These are phyloP conservation scores for Salpingus planirostris DNA, from an alignment of 2,888 invertebrate species.

Conservation along the genomic window DNA sequence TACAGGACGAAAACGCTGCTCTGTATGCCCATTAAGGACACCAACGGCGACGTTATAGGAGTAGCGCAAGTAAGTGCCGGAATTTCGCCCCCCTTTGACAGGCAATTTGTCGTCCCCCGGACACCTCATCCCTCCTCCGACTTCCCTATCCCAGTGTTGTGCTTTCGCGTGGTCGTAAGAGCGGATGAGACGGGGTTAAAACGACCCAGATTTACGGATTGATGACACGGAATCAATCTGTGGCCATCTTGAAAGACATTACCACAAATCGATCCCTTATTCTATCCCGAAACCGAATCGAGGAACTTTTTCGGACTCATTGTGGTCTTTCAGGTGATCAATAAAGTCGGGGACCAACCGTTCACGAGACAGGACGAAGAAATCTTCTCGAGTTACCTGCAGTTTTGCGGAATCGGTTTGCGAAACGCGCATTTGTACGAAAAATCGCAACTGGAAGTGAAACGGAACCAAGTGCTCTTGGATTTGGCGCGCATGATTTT, in stretches of 20 bases:
- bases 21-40: conserved; percentile 94
- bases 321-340: conserved; percentile 63
- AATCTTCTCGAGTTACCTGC: conserved; percentile 85
- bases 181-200: no score
- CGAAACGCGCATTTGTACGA: conserved; percentile 95
- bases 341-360: conserved; percentile 76
- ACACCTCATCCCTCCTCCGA: no score
- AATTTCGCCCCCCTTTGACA: no score
- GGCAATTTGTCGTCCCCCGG: no score
- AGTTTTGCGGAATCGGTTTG: conserved; percentile 93
- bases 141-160: no score
- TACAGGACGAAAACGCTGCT: conserved; percentile 87
- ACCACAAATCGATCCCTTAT: no score
- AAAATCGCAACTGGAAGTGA: conserved; percentile 89
- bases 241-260: no score
- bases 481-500: conserved; percentile 95
- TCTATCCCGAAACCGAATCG: no score
- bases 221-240: no score
- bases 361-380: conserved; percentile 83
- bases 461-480: conserved; percentile 87
- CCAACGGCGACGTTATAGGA: conserved; percentile 89
- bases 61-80: conserved; percentile 76
- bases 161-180: no score
- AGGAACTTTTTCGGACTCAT: no score
- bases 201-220: no score